Conservation (phyloP, 2,797 vertebrate genomes). For the Falco cherrug region DNA sequence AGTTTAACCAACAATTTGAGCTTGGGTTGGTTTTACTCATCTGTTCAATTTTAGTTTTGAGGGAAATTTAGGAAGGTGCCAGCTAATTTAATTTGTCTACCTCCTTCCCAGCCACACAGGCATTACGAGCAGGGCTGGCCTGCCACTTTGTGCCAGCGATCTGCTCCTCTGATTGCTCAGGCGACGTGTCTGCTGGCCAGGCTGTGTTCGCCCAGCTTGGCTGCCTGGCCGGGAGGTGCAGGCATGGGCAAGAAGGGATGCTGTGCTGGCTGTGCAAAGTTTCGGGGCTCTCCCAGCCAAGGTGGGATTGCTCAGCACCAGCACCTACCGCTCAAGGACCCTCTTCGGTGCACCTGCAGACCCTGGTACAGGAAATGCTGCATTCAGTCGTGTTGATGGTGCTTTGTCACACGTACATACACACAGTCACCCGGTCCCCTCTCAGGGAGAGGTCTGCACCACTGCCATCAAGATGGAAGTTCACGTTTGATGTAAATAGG, state of each 20-base stretch:
- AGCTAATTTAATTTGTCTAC: not conserved
- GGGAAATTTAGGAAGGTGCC: conserved; percentile 2
- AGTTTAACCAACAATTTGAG: not conserved
- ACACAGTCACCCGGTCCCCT: accelerated
- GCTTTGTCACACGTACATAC: not conserved
- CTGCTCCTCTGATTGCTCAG: not conserved
- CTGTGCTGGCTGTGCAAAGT: not conserved
- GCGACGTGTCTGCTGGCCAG: not conserved
- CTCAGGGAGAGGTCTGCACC: not conserved
- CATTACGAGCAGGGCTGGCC: not conserved
- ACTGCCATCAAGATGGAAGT: not conserved
- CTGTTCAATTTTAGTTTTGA: not conserved
- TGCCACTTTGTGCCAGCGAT: not conserved
- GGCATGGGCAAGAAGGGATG: accelerated
- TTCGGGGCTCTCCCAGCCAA: not conserved
- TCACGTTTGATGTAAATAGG: not conserved
- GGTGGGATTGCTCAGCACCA: not conserved
- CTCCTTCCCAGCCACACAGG: not conserved
- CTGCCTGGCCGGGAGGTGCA: not conserved
- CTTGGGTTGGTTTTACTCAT: conserved; percentile 23
- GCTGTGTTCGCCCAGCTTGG: not conserved
- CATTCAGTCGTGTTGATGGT: accelerated
- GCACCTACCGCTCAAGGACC: not conserved
- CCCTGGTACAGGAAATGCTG: not conserved
- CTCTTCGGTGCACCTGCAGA: not conserved